Evolutionary conservation across 2,113 vertebrate genomes (phyloP).

Genomic region (Hippocampus zosterae): DNA sequence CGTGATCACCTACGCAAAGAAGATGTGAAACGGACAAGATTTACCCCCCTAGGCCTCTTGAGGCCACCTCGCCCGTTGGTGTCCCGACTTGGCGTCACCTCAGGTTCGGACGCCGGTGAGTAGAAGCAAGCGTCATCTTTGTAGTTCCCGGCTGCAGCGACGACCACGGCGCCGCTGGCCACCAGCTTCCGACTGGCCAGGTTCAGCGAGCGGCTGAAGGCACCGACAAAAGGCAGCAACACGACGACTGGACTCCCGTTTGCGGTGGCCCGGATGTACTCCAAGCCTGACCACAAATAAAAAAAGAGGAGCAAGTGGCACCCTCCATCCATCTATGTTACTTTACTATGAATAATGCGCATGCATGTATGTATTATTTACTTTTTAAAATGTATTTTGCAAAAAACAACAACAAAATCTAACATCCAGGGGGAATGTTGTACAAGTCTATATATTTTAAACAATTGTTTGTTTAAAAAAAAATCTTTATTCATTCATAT

Average conservation of each 20-base stretch:
- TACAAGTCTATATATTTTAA: too few species aligned
- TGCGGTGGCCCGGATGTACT: slow-evolving; percentile 68
- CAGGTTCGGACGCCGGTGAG: slow-evolving; percentile 82
- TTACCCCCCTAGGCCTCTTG: not conserved
- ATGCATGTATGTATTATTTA: too few species aligned
- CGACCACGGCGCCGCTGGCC: slow-evolving; percentile 57
- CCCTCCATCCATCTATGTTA: not conserved
- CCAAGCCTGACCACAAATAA: slow-evolving; percentile 70
- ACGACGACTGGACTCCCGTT: slow-evolving; percentile 61
- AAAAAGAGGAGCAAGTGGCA: not conserved
- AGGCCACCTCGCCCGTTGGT: too few species aligned
- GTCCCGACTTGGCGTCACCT: slow-evolving; percentile 66
- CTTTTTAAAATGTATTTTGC: too few species aligned
- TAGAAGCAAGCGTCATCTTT: slow-evolving; percentile 82
- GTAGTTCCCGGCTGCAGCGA: slow-evolving; percentile 84
- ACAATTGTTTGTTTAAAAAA: too few species aligned
- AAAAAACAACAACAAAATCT: too few species aligned
- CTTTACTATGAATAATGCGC: too few species aligned
- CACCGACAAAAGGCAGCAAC: slow-evolving; percentile 75
- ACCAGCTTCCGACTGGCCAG: slow-evolving; percentile 71
- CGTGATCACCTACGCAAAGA: slow-evolving; percentile 78
- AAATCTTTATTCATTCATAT: too few species aligned
- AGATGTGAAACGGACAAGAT: not conserved
- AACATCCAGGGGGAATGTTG: too few species aligned
- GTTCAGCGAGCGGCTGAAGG: slow-evolving; percentile 77